Base-by-base conservation (phyloP, 2,888 invertebrate genomes). In the Tinea semifulvella region DNA sequence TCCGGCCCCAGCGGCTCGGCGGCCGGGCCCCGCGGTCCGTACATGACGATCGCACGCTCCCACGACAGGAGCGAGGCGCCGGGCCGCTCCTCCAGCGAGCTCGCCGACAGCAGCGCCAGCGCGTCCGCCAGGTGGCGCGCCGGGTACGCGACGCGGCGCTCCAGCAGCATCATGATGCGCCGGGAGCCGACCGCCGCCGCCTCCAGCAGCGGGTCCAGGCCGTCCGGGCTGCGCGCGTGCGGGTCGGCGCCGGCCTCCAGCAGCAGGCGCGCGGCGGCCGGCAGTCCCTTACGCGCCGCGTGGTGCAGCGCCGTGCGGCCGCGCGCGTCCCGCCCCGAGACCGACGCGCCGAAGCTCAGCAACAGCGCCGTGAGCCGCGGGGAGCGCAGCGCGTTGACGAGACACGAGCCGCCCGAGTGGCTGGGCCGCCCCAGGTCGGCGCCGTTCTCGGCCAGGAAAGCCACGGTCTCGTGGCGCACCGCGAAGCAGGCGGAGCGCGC, bases 401-500 rank as follows among this genome's bases (percentile, higher is more conserved):
- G 84, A 68, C 96, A 96, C 1, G 96, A 95, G 48, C 96, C 96
- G 47, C 96, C 96, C 72, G 92, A 93, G 65, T 91, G 90, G 74
- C 96, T 96, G 3, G 95, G 87, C 53, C 86, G 86, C 55, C 88
- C 86, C 55, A 97, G 79, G 70, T 98, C 98, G 0, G 93, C 98
- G 53, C 98, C 88, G 62, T 94, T 86, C 61, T 86, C 84, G 42
- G 90, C 88, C 53, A 94, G 81, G 68, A 85, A 88, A 53, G 87
- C 84, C 45, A 93, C 93, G 63, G 72, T 89, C 58, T 91, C 91
- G 48, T 88, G 73, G 73, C 93, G 91, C 48, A 94, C 91, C 94
- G 95, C 94, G 73, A 93, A 96, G 71, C 96, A 96, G 8, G 96
- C 94, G 47, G 93, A 93, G 55, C 96, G 85, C 46, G 95, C 92